These are phyloP conservation scores for Telmatochromis sp. DNA, from an alignment of 2,113 vertebrate species.

Conservation along the genomic window DNA sequence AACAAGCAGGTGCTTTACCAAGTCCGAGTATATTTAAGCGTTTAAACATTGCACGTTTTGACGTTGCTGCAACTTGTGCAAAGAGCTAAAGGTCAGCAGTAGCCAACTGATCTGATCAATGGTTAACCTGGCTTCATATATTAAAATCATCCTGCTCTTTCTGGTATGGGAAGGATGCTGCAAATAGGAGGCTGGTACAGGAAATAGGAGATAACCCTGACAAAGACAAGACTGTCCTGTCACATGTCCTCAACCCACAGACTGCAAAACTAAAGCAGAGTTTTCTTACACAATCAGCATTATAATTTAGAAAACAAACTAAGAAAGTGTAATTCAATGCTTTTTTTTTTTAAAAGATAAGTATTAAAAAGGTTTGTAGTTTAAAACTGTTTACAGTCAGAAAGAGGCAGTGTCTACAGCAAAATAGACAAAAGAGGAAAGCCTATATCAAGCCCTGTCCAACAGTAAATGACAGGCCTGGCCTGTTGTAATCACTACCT, in stretches of 20 bases:
- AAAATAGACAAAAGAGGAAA: not conserved
- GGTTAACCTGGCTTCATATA: conserved; percentile 32
- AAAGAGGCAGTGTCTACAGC: not conserved
- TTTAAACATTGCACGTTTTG: not conserved
- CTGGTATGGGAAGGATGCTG: not conserved
- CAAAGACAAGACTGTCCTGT: not conserved
- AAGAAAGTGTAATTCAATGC: not conserved
- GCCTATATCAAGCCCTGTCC: conserved; percentile 30
- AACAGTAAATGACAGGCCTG: conserved; percentile 54
- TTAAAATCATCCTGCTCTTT: not conserved
- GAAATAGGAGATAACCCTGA: not conserved
- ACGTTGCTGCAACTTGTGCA: not conserved
- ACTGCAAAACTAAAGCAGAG: not conserved
- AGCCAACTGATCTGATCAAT: conserved; percentile 33
- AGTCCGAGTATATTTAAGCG: not conserved
- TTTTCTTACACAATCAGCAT: not conserved
- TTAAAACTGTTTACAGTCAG: not conserved
- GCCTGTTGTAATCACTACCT: conserved; percentile 49
- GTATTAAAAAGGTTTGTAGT: not conserved
- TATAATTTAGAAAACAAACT: not conserved
- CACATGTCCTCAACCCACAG: not conserved
- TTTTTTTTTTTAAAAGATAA: not conserved
- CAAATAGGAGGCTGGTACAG: not conserved
- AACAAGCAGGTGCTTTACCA: not conserved
- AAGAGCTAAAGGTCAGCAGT: conserved; percentile 1